Conservation (phyloP, 2,888 invertebrate species). For the Hipparchia sbordonii region DNA sequence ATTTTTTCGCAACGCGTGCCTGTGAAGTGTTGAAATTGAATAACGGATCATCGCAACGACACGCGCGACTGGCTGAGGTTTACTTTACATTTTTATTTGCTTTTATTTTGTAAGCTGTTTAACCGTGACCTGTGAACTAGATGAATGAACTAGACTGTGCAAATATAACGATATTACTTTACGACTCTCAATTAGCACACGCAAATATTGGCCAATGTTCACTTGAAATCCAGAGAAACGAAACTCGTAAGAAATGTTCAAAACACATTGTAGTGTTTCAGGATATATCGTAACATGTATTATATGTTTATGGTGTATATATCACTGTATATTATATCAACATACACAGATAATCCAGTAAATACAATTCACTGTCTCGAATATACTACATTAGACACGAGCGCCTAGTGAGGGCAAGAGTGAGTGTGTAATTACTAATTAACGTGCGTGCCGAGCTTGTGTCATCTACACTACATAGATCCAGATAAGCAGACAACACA, state of each 20-base stretch:
- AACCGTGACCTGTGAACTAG: slow-evolving; percentile 15
- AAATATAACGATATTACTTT: not conserved
- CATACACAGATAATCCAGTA: too few relatives aligned
- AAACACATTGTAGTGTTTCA: too few relatives aligned
- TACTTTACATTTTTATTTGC: slow-evolving; percentile 27
- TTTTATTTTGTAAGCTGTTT: slow-evolving; percentile 21
- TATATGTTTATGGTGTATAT: too few relatives aligned
- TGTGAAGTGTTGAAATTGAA: slow-evolving; percentile 19
- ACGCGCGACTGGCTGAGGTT: slow-evolving; percentile 27
- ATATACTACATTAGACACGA: too few relatives aligned
- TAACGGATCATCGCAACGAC: slow-evolving; percentile 27
- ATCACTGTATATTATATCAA: too few relatives aligned
- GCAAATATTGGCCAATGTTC: not conserved
- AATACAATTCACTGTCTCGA: too few relatives aligned
- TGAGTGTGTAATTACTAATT: too few relatives aligned
- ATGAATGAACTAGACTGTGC: slow-evolving; percentile 8
- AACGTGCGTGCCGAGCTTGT: too few relatives aligned
- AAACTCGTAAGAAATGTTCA: not conserved
- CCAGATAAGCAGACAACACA: too few relatives aligned
- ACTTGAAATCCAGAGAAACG: not conserved
- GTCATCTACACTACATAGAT: too few relatives aligned
- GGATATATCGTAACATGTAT: too few relatives aligned
- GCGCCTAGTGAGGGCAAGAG: too few relatives aligned
- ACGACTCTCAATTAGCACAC: not conserved
- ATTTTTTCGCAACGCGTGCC: slow-evolving; percentile 14